phyloP scores from a whole-genome alignment of 2,888 invertebrate species.

The Eurytoma adleriae region DNA sequence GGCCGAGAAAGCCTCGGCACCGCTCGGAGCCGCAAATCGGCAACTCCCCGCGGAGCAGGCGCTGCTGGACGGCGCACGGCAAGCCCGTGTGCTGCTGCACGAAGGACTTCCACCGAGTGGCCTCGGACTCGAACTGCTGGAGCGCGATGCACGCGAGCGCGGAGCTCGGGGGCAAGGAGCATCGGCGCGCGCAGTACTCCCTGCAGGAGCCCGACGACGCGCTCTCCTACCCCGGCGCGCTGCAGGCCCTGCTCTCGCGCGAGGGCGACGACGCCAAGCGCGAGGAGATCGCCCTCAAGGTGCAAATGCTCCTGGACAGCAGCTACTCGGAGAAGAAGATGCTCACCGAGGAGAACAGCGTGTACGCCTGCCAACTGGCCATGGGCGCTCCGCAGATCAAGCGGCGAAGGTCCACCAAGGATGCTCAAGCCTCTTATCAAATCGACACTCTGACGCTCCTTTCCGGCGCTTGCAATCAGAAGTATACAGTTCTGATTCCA shows the following conservation, averaged over 20 bases:
- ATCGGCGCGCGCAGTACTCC: not conserved
- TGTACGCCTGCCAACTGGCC: not conserved
- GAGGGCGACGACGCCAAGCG: not conserved
- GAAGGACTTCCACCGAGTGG: conserved; percentile 3
- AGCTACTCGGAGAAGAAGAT: not conserved
- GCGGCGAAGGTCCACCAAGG: conserved; percentile 12
- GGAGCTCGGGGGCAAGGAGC: not conserved
- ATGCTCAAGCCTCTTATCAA: not conserved
- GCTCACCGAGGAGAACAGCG: not conserved
- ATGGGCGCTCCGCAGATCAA: conserved; percentile 24
- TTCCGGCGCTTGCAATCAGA: too few species aligned
- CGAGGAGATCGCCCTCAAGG: not conserved
- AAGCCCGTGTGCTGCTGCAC: conserved; percentile 11
- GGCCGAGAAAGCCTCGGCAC: not conserved
- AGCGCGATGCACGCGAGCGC: not conserved
- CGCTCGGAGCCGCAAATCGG: conserved; percentile 44
- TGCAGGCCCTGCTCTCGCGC: not conserved
- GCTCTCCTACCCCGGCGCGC: not conserved
- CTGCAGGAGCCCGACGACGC: not conserved
- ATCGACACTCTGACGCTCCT: not conserved
- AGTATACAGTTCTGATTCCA: too few species aligned
- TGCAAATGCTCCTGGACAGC: not conserved
- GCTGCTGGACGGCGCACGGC: conserved; percentile 21
- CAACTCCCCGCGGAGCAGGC: not conserved
- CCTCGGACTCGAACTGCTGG: conserved; percentile 46